Base-by-base conservation (phyloP, 1,140 invertebrate species). In the Venustaconcha ellipsiformis region DNA sequence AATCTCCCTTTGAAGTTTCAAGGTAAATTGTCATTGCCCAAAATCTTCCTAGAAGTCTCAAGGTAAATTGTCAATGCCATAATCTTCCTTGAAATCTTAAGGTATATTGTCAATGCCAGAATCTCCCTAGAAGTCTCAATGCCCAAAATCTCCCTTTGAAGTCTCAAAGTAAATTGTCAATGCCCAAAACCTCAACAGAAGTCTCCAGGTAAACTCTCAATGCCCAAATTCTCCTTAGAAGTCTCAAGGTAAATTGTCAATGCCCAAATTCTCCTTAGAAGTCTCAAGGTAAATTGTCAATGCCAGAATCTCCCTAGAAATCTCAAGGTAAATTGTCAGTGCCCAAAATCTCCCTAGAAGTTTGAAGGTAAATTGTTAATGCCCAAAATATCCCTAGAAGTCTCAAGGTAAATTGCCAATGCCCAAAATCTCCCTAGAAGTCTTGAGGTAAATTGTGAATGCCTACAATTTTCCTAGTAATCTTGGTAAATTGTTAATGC, bases 321-420 rank as follows among this genome's bases (percentile, higher is more conserved):
- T 63, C 74, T 88, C n/a, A 83, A 85, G 83, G 86, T 87, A 78
- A 67, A 15, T 20, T 26, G 80, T 89, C 14, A 81, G 83, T 62
- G 83, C 86, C 86, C 82, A 77, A 70, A 78, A 88, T 70, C 62
- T 89, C n/a, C 88, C 88, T 48, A 14, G 58, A 60, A 83, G 71
- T 63, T 72, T 88, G 18, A 83, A 85, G 83, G 86, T 87, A 78
- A 67, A 15, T 20, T 26, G 80, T 89, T 12, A 81, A 83, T 62
- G 83, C 86, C 55, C 82, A 77, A 72, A 78, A 88, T 70, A 59
- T 88, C n/a, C 88, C 88, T 48, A 14, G 58, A 60, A 83, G 74
- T 63, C 72, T 88, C 18, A 83, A 85, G 83, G 86, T 87, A 78
- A 67, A 14, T n/a, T 26, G 80, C 88, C 14, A 81, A 84, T 62